These are phyloP conservation scores for Epicauta chinensis DNA, from an alignment of 1,140 invertebrate species.

Conservation along the genomic window DNA sequence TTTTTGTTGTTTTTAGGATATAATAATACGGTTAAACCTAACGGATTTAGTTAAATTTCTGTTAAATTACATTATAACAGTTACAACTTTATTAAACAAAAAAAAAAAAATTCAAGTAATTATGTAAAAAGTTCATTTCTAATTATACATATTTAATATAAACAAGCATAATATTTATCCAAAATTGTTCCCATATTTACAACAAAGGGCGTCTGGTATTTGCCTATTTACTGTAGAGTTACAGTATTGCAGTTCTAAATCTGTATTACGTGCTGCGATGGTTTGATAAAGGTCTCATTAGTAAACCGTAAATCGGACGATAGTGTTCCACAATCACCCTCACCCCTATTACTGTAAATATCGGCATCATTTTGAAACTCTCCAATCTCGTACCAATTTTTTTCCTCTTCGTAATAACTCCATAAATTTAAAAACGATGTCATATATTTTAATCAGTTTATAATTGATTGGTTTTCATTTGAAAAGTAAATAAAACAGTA, in stretches of 20 bases:
- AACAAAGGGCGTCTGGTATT: slow-evolving; percentile 18
- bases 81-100: no score
- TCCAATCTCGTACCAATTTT: slow-evolving; percentile 1
- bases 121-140: no score
- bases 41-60: neutral
- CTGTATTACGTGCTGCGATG: slow-evolving; percentile 40
- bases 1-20: no score
- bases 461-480: no score
- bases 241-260: slow-evolving; percentile 39
- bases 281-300: slow-evolving; percentile 41
- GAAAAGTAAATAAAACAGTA: neutral
- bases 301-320: slow-evolving; percentile 41
- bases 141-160: no score
- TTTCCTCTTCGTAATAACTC: no score
- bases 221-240: slow-evolving; percentile 31
- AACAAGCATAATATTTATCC: slow-evolving; percentile 5
- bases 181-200: slow-evolving; percentile 6
- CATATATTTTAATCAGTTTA: no score
- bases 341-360: slow-evolving; percentile 34
- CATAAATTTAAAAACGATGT: no score
- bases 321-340: slow-evolving; percentile 24
- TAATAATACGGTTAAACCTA: neutral
- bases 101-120: no score
- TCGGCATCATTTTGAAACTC: slow-evolving; percentile 23
- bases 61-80: no score